These are phyloP conservation scores for Prionchulus punctatus DNA, from an alignment of 2,888 invertebrate species.

Conservation along the genomic window DNA sequence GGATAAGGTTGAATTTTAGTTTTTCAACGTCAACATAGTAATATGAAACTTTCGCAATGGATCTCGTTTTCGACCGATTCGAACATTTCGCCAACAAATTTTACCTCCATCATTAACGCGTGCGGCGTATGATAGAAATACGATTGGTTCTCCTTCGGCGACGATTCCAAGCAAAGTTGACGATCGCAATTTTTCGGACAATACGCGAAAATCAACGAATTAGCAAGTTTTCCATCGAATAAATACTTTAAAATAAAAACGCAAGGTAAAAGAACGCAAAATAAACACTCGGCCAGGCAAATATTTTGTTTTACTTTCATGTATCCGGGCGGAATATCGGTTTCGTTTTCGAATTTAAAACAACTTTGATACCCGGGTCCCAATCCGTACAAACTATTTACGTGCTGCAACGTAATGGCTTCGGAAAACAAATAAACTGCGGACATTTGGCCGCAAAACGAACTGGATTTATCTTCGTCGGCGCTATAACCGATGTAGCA, in stretches of 20 bases:
- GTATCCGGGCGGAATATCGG: slow-evolving; percentile 92
- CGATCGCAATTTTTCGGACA: slow-evolving; percentile 99
- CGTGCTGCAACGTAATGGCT: slow-evolving; percentile 88
- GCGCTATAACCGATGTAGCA: slow-evolving; percentile 97
- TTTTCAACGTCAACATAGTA: neutral
- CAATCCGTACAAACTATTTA: slow-evolving; percentile 91
- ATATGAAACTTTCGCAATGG: too few relatives aligned
- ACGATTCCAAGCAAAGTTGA: slow-evolving; percentile 91
- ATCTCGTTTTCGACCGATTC: too few relatives aligned
- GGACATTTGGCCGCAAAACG: slow-evolving; percentile 99
- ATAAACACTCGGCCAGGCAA: slow-evolving; percentile 12
- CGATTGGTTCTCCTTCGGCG: slow-evolving; percentile 88
- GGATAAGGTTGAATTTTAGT: neutral
- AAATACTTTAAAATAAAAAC: slow-evolving; percentile 52
- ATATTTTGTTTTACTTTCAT: slow-evolving; percentile 60
- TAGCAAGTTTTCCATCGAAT: slow-evolving; percentile 92
- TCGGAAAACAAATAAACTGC: slow-evolving; percentile 96
- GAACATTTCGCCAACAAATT: too few relatives aligned
- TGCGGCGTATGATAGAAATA: slow-evolving; percentile 99
- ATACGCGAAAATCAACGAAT: slow-evolving; percentile 96
- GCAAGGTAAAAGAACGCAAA: neutral
- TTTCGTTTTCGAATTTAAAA: slow-evolving; percentile 99
- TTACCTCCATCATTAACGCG: slow-evolving; percentile 82
- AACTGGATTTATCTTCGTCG: slow-evolving; percentile 83
- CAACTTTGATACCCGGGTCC: slow-evolving; percentile 99